Conservation (phyloP, 30 jellyfish, hydroid and myxozoan genomes). For the Clytia hemisphaerica region DNA sequence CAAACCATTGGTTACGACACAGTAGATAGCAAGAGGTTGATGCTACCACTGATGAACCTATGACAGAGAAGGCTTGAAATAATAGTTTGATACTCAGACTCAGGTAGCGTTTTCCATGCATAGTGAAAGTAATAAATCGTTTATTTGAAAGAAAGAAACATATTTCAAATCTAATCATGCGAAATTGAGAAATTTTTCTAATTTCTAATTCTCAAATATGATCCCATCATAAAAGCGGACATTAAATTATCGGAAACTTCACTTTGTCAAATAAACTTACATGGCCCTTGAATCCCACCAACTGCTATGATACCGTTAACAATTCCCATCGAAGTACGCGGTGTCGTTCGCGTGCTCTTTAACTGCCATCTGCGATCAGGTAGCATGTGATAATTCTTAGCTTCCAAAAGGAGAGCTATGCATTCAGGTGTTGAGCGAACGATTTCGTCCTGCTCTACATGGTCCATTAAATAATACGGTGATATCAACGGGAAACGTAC, state of each 20-base stretch:
- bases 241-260: background rate
- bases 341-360: conserved; percentile 91
- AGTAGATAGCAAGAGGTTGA: conserved; percentile 85
- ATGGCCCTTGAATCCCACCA: conserved; percentile 94
- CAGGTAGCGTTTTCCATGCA: too few relatives aligned
- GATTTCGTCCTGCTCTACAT: conserved; percentile 87
- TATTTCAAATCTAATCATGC: background rate
- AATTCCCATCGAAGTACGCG: conserved; percentile 95
- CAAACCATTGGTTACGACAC: conserved; percentile 93
- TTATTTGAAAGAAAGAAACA: too few relatives aligned
- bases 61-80: background rate
- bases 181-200: background rate
- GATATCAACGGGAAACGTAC: conserved; percentile 94
- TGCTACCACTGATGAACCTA: conserved; percentile 86
- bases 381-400: conserved; percentile 93
- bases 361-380: conserved; percentile 97
- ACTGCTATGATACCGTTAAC: conserved; percentile 96
- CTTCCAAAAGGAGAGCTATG: conserved; percentile 80
- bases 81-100: too few relatives aligned
- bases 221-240: background rate
- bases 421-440: conserved; percentile 93
- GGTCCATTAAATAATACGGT: conserved; percentile 96
- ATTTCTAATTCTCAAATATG: background rate
- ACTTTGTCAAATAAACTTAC: conserved; percentile 9
- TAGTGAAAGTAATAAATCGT: too few relatives aligned